Percentiles rank a stretch among this genome's conserved stretches.
Conservation (phyloP, 2,888 invertebrate genomes). For the Zhengitettix transpicula region DNA sequence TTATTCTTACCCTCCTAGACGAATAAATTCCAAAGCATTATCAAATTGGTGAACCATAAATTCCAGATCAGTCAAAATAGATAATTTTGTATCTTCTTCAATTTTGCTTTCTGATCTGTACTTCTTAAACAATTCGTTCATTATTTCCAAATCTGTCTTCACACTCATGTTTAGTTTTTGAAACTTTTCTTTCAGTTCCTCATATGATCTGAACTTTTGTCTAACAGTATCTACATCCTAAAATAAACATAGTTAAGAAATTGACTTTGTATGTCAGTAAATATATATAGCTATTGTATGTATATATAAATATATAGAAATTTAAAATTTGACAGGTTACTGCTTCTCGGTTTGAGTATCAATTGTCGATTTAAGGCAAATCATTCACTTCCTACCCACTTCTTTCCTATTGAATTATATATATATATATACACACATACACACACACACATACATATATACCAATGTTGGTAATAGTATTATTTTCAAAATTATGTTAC, state of each 20-base stretch:
- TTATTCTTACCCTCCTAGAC: slow-evolving; percentile 34
- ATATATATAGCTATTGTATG: too few relatives aligned
- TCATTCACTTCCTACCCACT: too few relatives aligned
- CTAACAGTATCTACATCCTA: slow-evolving; percentile 26
- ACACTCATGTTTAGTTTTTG: slow-evolving; percentile 41
- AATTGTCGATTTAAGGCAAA: too few relatives aligned
- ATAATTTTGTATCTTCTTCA: slow-evolving; percentile 24
- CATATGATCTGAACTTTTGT: slow-evolving; percentile 36
- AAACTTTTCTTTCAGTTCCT: slow-evolving; percentile 48
- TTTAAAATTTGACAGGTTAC: too few relatives aligned
- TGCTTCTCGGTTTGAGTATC: too few relatives aligned
- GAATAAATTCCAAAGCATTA: slow-evolving; percentile 52
- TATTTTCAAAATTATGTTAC: too few relatives aligned
- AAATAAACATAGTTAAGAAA: slow-evolving; percentile 8
- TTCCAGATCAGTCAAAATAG: slow-evolving; percentile 45
- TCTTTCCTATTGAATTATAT: too few relatives aligned
- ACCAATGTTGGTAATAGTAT: too few relatives aligned
- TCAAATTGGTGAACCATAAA: slow-evolving; percentile 63
- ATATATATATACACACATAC: too few relatives aligned
- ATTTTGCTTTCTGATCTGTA: slow-evolving; percentile 21
- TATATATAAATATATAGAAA: too few relatives aligned
- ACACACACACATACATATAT: too few relatives aligned
- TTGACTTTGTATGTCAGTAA: too few relatives aligned
- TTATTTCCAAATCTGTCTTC: slow-evolving; percentile 49
- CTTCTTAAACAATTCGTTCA: slow-evolving; percentile 34